Percentiles rank a stretch among this genome's conserved stretches.
These are phyloP conservation scores for Atherinosoma microstoma DNA, from an alignment of 2,797 vertebrate species.

Conservation along the genomic window DNA sequence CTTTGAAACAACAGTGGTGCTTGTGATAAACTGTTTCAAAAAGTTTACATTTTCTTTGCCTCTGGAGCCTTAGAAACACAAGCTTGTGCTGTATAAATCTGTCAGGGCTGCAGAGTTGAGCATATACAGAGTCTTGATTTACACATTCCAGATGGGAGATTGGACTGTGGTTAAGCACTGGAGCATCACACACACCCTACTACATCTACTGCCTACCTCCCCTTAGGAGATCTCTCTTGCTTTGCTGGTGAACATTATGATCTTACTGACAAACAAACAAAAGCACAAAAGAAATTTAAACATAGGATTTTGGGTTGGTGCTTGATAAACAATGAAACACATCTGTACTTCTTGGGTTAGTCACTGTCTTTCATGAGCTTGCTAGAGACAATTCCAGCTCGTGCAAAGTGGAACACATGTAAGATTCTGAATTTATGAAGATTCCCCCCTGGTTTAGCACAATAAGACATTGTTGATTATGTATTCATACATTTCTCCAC, in stretches of 20 bases:
- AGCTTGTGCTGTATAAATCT: conserved; percentile 82
- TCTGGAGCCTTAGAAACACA: conserved; percentile 78
- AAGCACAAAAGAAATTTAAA: conserved; percentile 60
- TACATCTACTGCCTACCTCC: conserved; percentile 42
- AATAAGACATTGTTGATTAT: conserved; percentile 73
- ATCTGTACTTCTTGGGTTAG: conserved; percentile 54
- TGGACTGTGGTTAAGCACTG: conserved; percentile 66
- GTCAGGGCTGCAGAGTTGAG: conserved; percentile 77
- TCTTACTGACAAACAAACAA: conserved; percentile 74
- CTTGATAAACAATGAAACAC: conserved; percentile 56
- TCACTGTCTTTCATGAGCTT: conserved; percentile 59
- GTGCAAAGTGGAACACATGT: conserved; percentile 66
- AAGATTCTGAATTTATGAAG: conserved; percentile 55
- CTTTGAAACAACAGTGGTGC: conserved; percentile 65
- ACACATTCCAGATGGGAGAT: conserved; percentile 84
- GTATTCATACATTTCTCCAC: conserved; percentile 65
- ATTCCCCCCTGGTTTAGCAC: conserved; percentile 62
- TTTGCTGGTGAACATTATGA: conserved; percentile 59
- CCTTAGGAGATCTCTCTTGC: conserved; percentile 65
- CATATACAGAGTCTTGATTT: conserved; percentile 84
- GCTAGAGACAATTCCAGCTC: conserved; percentile 51
- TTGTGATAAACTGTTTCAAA: conserved; percentile 77
- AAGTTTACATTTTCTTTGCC: conserved; percentile 81
- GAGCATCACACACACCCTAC: conserved; percentile 68
- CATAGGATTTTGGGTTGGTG: conserved; percentile 52